Evolutionary conservation across 1,140 invertebrate species (phyloP), one percentile per base, ranked within the genome.

Genomic region (Galleria mellonella): DNA sequence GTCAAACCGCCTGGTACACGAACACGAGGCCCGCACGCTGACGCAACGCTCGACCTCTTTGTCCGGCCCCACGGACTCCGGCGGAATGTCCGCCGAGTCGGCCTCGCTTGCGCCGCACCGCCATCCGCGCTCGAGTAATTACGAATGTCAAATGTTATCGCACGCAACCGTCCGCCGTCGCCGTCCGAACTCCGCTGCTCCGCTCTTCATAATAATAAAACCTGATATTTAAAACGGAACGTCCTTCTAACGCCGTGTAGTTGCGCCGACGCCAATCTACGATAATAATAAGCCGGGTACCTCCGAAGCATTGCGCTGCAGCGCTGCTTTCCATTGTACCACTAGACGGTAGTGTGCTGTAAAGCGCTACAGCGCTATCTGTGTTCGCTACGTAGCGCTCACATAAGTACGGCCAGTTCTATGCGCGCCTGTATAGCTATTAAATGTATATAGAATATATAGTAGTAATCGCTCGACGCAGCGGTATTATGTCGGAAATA

Each of bases 361-460:
- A 47, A 47, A 82, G 77, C 77, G 79, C 77, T 69, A 30, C 61
- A 75, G 68, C 74, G 72, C 57, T 59, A 57, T 17, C 28, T 36
- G 60, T 36, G 49, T 38, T 41, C 64, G 62, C 50, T 64, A 56
- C 68, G 67, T 62, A 78, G 78, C 77, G 78, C 82, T 85, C 82
- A 85, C 82, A 83, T 83, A 83, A 85, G 79, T 85, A 85, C 82
- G 77, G 79, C 82, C 77, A 83, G 79, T 85, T 85, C 82, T 85
- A 85, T 83, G 79, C 82, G 79, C 79, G 82, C 79, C 79, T 85
- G 82, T 85, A 85, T 85, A 85, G 82, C 82, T 85, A 83, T 85
- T 85, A 85, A 85, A 85, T 85, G 82, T 85, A 85, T 85, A 85
- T 85, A 83, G 82, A 85, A 85, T 85, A 85, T 85, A 85, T 85